phyloP scores from a whole-genome alignment of 30 jellyfish, hydroid and myxozoan genomes.

The Hydractinia echinata region DNA sequence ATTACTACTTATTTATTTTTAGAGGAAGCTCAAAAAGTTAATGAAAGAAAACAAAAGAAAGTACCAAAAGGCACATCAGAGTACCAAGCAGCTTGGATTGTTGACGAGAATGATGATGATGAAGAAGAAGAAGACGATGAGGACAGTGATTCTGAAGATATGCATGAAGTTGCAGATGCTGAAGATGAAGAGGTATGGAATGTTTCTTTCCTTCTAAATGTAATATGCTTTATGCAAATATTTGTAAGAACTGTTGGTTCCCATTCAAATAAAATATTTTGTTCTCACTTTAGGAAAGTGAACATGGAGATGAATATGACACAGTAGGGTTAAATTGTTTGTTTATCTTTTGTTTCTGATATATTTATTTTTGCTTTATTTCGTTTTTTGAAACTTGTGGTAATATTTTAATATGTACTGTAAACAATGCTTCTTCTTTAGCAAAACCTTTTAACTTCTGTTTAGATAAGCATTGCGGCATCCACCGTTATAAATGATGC shows the following conservation, averaged over 20 bases:
- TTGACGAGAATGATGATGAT: conserved; percentile 60
- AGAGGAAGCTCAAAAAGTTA: conserved; percentile 36
- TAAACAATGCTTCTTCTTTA: no score
- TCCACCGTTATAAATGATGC: conserved; percentile 50
- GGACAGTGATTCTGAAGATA: conserved; percentile 42
- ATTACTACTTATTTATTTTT: no score
- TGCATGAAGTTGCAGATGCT: conserved; percentile 12
- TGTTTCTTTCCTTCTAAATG: not conserved
- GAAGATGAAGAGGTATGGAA: conserved; percentile 37
- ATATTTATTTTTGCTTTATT: not conserved
- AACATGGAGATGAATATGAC: conserved; percentile 42
- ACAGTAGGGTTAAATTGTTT: conserved; percentile 12
- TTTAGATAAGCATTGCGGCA: conserved; percentile 53
- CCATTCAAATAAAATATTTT: not conserved
- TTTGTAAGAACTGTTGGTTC: no score
- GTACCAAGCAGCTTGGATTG: conserved; percentile 87
- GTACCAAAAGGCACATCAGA: conserved; percentile 91
- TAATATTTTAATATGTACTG: no score
- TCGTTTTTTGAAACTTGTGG: not conserved
- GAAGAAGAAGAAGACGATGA: conserved; percentile 38
- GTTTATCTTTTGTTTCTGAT: not conserved
- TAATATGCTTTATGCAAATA: no score
- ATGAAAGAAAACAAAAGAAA: conserved; percentile 26
- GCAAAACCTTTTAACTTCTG: not conserved
- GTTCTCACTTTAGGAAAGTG: not conserved